Evolutionary conservation across 2,797 vertebrate genomes (phyloP).

Genomic region (Zenarchopterus dispar): DNA sequence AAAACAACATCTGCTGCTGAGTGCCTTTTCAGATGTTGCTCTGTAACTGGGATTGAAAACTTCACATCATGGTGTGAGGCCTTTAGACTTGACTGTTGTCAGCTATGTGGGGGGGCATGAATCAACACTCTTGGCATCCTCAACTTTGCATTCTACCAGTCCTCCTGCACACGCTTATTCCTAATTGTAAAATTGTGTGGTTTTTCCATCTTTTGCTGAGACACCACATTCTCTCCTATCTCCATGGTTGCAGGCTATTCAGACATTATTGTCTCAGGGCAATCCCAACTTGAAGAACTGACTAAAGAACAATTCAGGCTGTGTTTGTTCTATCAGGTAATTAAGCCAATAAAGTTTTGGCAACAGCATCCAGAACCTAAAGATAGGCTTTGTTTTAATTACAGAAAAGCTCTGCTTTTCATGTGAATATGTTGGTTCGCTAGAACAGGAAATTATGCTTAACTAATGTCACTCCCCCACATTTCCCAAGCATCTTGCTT

Average conservation of each 20-base stretch:
- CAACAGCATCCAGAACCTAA: slow-evolving; percentile 5
- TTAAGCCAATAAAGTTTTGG: neutral
- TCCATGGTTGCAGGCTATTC: slow-evolving; percentile 35
- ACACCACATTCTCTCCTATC: slow-evolving; percentile 40
- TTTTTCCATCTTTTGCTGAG: neutral
- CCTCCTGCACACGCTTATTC: slow-evolving; percentile 22
- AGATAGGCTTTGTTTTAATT: slow-evolving; percentile 1
- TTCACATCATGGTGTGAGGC: slow-evolving; percentile 29
- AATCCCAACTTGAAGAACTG: neutral
- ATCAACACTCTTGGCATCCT: slow-evolving; percentile 59
- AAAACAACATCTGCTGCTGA: slow-evolving; percentile 11
- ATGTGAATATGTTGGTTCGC: neutral
- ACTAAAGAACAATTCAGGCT: slow-evolving; percentile 8
- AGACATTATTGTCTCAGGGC: slow-evolving; percentile 22
- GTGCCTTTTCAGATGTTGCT: slow-evolving; percentile 25
- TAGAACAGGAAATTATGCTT: slow-evolving; percentile 20
- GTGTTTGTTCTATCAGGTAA: slow-evolving; percentile 6
- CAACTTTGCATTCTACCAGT: slow-evolving; percentile 50
- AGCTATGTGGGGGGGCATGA: neutral
- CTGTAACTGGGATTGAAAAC: slow-evolving; percentile 33
- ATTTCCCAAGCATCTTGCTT: neutral
- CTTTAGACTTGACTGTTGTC: slow-evolving; percentile 42
- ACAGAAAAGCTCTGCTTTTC: neutral
- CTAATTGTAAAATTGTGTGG: too few species aligned
- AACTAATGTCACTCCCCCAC: slow-evolving; percentile 1